Conservation (phyloP, 2,113 vertebrate species). For the Rana temporaria region DNA sequence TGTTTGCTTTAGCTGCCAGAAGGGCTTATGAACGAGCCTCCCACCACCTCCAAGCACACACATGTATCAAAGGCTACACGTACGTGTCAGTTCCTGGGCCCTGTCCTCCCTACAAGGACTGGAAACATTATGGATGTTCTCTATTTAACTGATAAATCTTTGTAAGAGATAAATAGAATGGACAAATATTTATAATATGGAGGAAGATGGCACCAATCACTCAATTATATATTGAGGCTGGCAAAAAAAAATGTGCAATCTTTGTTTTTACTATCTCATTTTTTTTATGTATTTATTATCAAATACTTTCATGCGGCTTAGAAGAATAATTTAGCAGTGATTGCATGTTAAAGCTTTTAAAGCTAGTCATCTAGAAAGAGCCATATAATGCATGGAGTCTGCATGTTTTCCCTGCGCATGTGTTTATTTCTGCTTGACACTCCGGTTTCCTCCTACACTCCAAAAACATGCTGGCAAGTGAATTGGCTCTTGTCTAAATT, state of each 20-base stretch:
- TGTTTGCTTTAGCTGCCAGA: slow-evolving; percentile 58
- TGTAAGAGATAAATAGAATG: neutral
- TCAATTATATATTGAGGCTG: neutral
- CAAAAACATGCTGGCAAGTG: no score
- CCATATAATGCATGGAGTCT: no score
- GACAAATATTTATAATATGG: neutral
- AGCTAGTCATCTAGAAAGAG: no score
- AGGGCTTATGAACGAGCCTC: slow-evolving; percentile 16
- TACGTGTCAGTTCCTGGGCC: neutral
- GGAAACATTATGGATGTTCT: neutral
- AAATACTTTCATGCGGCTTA: no score
- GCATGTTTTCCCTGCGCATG: no score
- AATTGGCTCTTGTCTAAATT: no score
- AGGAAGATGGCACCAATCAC: neutral
- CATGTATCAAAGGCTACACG: neutral
- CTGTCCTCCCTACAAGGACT: neutral
- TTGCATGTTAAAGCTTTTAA: no score
- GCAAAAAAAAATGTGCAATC: no score
- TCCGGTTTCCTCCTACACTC: no score
- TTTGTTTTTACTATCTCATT: neutral
- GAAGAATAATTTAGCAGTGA: no score
- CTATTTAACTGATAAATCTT: neutral
- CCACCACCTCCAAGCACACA: neutral
- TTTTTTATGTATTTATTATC: no score
- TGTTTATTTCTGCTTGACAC: no score